Conservation (phyloP, 2,888 invertebrate species). For the Reticulitermes lucifugus region DNA sequence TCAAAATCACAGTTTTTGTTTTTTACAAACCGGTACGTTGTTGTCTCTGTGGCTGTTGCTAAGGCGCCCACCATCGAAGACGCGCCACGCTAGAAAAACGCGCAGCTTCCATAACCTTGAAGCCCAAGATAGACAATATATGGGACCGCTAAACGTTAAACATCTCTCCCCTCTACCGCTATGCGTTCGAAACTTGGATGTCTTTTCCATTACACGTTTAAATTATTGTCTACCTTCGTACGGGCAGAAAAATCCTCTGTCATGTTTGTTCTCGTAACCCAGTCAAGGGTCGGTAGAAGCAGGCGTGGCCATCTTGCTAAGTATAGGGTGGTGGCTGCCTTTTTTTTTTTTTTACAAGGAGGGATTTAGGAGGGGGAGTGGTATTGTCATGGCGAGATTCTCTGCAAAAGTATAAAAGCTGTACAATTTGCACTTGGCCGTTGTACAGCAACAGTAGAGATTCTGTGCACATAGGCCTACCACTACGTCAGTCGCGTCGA, state of each 20-base stretch:
- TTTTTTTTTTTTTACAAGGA: no score
- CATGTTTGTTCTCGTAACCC: conserved; percentile 23
- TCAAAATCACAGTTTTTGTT: background rate
- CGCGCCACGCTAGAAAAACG: background rate
- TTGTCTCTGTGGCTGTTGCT: background rate
- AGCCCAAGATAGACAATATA: conserved; percentile 23
- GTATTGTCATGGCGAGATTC: background rate
- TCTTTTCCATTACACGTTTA: conserved; percentile 27
- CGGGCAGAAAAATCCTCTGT: background rate
- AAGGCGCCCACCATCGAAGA: background rate
- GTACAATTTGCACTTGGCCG: background rate
- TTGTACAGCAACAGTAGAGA: conserved; percentile 14
- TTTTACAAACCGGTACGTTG: background rate
- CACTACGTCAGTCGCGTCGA: background rate
- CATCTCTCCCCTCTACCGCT: background rate
- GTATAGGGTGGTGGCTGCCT: background rate
- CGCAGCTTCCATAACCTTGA: conserved; percentile 1
- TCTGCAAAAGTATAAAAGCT: conserved; percentile 5
- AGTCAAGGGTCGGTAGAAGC: conserved; percentile 18
- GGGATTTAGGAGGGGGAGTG: background rate
- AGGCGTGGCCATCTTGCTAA: background rate
- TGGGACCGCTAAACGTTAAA: conserved; percentile 12
- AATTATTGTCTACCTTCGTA: background rate
- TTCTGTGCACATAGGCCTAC: background rate
- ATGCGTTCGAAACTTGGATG: background rate